Base-by-base conservation (phyloP, 1,140 invertebrate species). In the Platyura marginata region DNA sequence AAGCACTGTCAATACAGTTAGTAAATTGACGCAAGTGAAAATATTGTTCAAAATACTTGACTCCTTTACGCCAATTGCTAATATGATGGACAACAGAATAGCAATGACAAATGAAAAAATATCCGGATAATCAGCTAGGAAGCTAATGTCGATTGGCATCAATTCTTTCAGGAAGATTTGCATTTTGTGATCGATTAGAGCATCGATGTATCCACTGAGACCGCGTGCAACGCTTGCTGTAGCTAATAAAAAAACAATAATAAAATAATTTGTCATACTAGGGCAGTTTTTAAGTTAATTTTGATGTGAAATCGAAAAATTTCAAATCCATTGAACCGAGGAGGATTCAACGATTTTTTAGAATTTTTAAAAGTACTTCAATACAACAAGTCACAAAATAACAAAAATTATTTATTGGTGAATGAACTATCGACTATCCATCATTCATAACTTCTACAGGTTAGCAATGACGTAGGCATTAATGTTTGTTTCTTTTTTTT, bases 191-290 rank as follows among this genome's bases (percentile, higher is more conserved):
- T 79, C 71, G 37, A 78, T 67, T 1, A 95, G 58, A 10, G 78
- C 74, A 56, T 96, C 89, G 13, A 96, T 73, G 51, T 94, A 93
- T 40, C 79, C 80, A 53, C 85, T 88, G 54, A 91, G 75, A 18
- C 88, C 91, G 53, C 86, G 74, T 2, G 89, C 90, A n/a, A 94
- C 86, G 48, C 86, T 87, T 4, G 91, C 88, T 1, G 83, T 82
- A 46, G 79, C 81, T 83, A 48, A 21, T 37, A 29, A 25, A 15
- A 35, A 37, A 44, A 23, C 43, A 42, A 25, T 22, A 23, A 42
- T 38, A 40, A 20, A 38, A 21, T 25, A 38, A 38, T 16, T 11
- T 43, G 5, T n/a, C 10, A 8, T 6, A 36, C 6, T 8, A 6
- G 15, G 10, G 10, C 5, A n/a, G 16, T 36, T 18, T n/a, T 36